Percentiles rank a stretch among this genome's conserved stretches.
Evolutionary conservation across 1,140 invertebrate species (phyloP).

Genomic region (Hycleus cichorii): DNA sequence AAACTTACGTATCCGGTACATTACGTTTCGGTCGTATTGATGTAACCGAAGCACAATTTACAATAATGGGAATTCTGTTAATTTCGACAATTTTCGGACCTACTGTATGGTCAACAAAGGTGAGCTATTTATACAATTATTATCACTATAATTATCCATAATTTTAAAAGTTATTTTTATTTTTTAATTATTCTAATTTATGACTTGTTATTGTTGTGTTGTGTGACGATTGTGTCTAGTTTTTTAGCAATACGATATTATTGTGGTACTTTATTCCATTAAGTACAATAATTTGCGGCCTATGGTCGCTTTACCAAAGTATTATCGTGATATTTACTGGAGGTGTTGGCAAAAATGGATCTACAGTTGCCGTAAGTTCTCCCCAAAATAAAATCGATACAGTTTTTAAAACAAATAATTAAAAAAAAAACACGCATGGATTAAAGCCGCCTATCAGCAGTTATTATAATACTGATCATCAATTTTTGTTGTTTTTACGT

Average conservation of each 20-base stretch:
- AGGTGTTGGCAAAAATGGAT: slow-evolving; percentile 95
- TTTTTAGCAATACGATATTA: slow-evolving; percentile 51
- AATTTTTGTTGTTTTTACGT: too few species aligned
- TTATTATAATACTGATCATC: too few species aligned
- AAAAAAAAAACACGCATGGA: too few species aligned
- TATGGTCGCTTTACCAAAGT: slow-evolving; percentile 60
- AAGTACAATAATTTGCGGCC: slow-evolving; percentile 60
- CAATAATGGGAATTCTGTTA: slow-evolving; percentile 84
- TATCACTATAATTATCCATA: not conserved
- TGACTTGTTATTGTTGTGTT: too few species aligned
- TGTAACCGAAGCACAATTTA: slow-evolving; percentile 96
- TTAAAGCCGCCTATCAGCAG: too few species aligned
- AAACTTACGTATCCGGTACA: slow-evolving; percentile 93
- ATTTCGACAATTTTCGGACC: slow-evolving; percentile 82
- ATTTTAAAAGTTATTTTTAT: not conserved
- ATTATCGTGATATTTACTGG: slow-evolving; percentile 79
- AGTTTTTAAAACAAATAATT: too few species aligned
- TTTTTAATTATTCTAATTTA: not conserved
- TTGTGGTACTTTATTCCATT: slow-evolving; percentile 66
- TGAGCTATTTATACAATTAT: slow-evolving; percentile 42
- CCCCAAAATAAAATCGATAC: slow-evolving; percentile 5
- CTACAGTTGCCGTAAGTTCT: slow-evolving; percentile 74
- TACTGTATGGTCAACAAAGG: slow-evolving; percentile 74
- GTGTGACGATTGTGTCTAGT: slow-evolving; percentile 18
- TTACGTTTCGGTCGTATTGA: slow-evolving; percentile 92